Evolutionary conservation across 1,140 invertebrate species (phyloP).

Genomic region (Magallana gigas): DNA sequence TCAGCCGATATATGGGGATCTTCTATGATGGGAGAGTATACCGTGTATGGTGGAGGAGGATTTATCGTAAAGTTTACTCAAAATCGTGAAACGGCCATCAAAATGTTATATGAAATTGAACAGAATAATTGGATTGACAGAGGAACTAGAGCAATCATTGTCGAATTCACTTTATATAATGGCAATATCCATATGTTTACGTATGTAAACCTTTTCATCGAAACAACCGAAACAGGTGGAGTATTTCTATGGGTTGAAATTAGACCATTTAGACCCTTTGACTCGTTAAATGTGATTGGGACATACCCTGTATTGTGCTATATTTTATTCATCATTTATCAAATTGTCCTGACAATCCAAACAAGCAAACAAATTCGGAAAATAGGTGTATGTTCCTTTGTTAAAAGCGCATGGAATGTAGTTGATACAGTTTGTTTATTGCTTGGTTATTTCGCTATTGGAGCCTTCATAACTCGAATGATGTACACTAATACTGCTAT

Average conservation of each 20-base stretch:
- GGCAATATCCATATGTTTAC: conserved; percentile 70
- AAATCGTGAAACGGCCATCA: conserved; percentile 49
- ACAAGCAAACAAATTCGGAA: conserved; percentile 53
- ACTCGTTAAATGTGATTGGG: conserved; percentile 57
- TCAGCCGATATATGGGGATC: conserved; percentile 60
- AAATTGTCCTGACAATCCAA: conserved; percentile 58
- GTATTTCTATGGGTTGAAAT: conserved; percentile 55
- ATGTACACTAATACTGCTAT: conserved; percentile 42
- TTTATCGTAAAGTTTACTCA: conserved; percentile 60
- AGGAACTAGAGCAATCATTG: conserved; percentile 80
- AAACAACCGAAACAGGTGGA: conserved; percentile 79
- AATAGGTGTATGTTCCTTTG: conserved; percentile 67
- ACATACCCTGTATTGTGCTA: conserved; percentile 64
- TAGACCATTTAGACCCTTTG: conserved; percentile 56
- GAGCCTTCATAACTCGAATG: conserved; percentile 68
- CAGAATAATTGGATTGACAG: conserved; percentile 79
- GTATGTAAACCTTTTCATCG: conserved; percentile 60
- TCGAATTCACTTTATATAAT: conserved; percentile 81
- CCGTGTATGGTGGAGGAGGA: conserved; percentile 59
- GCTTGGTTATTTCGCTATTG: conserved; percentile 70
- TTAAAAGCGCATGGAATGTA: conserved; percentile 76
- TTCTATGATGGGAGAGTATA: conserved; percentile 53
- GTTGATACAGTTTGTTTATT: conserved; percentile 74
- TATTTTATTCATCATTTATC: conserved; percentile 58
- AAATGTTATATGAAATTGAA: conserved; percentile 73